Percentiles rank a stretch among this genome's conserved stretches.
These are phyloP conservation scores for Rambutsinella grinnellia DNA, from an alignment of 2,888 invertebrate species.

Conservation along the genomic window DNA sequence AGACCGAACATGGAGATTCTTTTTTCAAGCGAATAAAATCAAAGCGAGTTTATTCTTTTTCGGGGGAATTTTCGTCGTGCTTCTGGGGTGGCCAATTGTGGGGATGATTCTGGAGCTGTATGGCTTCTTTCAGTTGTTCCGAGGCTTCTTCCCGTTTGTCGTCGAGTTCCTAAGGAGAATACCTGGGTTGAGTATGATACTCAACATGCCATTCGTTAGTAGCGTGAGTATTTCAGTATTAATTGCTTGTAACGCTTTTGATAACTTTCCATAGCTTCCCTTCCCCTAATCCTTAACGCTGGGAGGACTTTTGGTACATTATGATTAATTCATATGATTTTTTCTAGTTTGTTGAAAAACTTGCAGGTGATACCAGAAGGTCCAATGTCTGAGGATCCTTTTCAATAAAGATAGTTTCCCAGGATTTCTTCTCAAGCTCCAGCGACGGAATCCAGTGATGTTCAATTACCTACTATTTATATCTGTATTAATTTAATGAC, in stretches of 20 bases:
- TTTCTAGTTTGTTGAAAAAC: conserved; percentile 81
- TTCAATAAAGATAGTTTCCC: conserved; percentile 7
- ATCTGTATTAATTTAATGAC: too few species aligned
- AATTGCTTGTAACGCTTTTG: neutral
- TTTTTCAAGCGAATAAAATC: conserved; percentile 96
- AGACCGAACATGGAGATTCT: conserved; percentile 94
- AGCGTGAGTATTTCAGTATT: conserved; percentile 81
- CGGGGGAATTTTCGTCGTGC: conserved; percentile 91
- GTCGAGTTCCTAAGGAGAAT: conserved; percentile 94
- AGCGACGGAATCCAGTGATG: neutral
- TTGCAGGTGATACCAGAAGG: conserved; percentile 80
- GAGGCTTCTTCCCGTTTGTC: conserved; percentile 97
- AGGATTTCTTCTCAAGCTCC: neutral
- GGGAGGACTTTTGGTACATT: neutral
- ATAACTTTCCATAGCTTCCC: neutral
- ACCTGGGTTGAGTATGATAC: conserved; percentile 88
- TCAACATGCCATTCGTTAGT: conserved; percentile 91
- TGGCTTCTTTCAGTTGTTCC: conserved; percentile 87
- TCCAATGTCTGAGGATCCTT: conserved; percentile 64
- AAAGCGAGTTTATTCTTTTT: conserved; percentile 92
- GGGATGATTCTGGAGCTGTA: conserved; percentile 98
- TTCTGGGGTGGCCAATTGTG: conserved; percentile 95
- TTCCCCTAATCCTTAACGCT: neutral
- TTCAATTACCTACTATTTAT: neutral
- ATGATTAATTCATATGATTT: conserved; percentile 60